phyloP scores from a whole-genome alignment of 2,113 vertebrate species.

The Myiozetetes cayanensis region DNA sequence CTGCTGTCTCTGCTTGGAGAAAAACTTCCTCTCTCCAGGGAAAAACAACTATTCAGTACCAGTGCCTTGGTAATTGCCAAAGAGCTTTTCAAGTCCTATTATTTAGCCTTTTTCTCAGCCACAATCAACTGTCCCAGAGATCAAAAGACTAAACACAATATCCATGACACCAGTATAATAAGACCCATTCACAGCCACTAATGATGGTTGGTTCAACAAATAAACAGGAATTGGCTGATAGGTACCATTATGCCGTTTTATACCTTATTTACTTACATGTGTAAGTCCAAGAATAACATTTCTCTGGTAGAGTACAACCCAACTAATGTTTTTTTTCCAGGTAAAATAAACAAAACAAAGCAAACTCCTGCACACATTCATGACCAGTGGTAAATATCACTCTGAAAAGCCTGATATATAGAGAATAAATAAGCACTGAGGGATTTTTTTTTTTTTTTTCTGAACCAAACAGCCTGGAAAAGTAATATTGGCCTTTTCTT shows the following conservation, averaged over 20 bases:
- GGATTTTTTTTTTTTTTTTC: neutral
- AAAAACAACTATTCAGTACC: neutral
- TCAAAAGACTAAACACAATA: neutral
- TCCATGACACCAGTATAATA: neutral
- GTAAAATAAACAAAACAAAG: neutral
- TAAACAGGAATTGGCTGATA: neutral
- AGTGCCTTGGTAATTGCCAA: neutral
- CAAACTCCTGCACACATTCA: accelerated
- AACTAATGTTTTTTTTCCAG: neutral
- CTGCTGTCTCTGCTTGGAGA: neutral
- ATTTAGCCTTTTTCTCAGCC: neutral
- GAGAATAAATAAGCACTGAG: neutral
- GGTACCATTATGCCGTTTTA: neutral
- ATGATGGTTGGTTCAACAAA: neutral
- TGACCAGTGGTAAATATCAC: neutral
- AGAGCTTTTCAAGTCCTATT: neutral
- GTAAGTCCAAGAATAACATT: neutral
- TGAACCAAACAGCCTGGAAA: neutral
- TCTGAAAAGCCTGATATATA: neutral
- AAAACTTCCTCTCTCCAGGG: neutral
- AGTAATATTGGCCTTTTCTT: neutral
- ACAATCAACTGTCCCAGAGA: neutral
- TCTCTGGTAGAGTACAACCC: neutral
- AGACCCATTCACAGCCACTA: neutral
- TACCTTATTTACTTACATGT: neutral